phyloP scores from a whole-genome alignment of 2,113 vertebrate species.

The Pelecanus crispus region DNA sequence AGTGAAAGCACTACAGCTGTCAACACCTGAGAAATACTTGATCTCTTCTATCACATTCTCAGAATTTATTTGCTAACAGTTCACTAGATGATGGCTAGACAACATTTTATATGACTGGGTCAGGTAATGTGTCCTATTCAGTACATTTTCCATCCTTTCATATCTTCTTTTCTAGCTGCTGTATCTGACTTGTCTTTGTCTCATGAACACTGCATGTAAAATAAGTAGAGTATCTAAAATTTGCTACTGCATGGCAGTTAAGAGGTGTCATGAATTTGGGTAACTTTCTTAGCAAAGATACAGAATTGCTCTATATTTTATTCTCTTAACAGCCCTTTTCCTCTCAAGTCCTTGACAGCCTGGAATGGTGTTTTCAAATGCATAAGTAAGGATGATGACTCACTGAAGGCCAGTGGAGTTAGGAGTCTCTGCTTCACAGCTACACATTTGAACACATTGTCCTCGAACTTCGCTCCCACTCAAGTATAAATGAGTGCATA shows the following conservation, averaged over 20 bases:
- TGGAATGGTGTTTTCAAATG: neutral
- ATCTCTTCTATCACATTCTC: neutral
- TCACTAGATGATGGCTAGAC: neutral
- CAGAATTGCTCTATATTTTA: fast-evolving
- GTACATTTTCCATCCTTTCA: neutral
- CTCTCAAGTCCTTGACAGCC: neutral
- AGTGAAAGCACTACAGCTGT: neutral
- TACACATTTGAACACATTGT: neutral
- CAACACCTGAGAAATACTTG: neutral
- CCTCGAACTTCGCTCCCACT: neutral
- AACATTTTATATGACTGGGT: neutral
- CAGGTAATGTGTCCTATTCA: neutral
- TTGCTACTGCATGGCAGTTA: neutral
- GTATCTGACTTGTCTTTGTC: neutral
- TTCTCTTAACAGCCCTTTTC: neutral
- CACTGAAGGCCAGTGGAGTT: neutral
- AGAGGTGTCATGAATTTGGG: neutral
- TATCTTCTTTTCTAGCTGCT: neutral
- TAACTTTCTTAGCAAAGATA: neutral
- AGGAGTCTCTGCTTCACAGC: neutral
- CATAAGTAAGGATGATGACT: neutral
- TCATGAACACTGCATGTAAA: neutral
- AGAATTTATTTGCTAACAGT: neutral
- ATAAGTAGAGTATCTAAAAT: neutral
- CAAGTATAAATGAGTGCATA: fast-evolving